Base-by-base conservation (phyloP, 2,797 vertebrate species). In the Pygocentrus nattereri region DNA sequence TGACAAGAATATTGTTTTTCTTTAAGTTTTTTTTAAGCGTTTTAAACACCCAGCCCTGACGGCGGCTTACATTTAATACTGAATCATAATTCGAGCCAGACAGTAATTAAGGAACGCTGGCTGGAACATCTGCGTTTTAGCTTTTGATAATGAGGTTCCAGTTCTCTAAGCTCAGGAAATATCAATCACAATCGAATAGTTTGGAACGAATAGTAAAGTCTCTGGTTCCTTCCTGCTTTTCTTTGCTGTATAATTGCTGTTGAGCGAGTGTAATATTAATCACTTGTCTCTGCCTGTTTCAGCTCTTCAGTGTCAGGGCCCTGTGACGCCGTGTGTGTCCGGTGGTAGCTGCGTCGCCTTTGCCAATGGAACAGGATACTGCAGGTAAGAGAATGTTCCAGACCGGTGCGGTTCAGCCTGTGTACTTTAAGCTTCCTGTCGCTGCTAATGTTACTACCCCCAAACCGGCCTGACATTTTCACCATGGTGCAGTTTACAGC, bases 251-350 rank as follows among this genome's bases (percentile, higher is more conserved):
- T 59, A 27, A 49, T 79, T 70, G 54, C 54, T 59, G n/a, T 71
- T 47, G 65, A 75, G 76, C 44, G 27, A 64, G 44, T 62, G n/a
- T 19, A 56, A 23, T 30, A 27, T 79, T 10, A 23, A 27, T 34
- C 72, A 49, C 2, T n/a, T 72, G n/a, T 82, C 56, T 81, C 27
- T 80, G 44, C 59, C 34, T 68, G 64, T 62, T 95, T 83, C 93
- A 99, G 97, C 95, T 84, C 92, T 99, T 67, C 97, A 99, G 75
- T 99, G 97, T 91, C 92, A 97, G 90, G 95, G 96, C 76, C 83
- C 92, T 78, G 94, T 93, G 85, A 95, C 90, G 31, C 97, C 97
- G 0, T 99, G 97, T 89, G 91, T 97, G 76, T 96, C 98, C 92
- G 95, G 97, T 74, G 97, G 96, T 49, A 95, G 90, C 25, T 99